A percentile compares a stretch with the other conserved stretches of the same genome.
Evolutionary conservation across 1,140 invertebrate species (phyloP).

Genomic region (Muscidifurax raptorellus): DNA sequence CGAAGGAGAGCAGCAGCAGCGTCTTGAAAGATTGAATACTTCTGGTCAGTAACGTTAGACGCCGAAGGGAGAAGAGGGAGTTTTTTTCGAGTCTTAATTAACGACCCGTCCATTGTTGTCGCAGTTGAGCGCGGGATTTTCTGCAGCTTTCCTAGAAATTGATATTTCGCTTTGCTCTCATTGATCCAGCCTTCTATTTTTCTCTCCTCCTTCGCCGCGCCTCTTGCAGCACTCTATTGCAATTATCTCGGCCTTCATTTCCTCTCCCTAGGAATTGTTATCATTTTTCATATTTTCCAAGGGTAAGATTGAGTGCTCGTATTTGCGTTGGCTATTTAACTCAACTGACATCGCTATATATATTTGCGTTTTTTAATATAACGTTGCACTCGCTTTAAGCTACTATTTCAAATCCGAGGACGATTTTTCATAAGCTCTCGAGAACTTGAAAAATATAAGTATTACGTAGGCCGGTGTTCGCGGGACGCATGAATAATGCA

Average conservation of each 20-base stretch:
- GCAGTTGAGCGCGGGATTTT: neutral
- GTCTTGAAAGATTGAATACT: conserved; percentile 43
- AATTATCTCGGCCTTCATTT: conserved; percentile 28
- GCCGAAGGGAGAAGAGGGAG: no score
- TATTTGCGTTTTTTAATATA: no score
- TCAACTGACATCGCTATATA: no score
- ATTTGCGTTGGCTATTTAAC: neutral
- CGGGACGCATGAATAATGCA: conserved; percentile 23
- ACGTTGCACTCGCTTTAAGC: no score
- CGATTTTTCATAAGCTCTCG: conserved; percentile 31
- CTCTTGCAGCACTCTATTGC: neutral
- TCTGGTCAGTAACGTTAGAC: conserved; percentile 34
- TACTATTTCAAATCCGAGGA: neutral
- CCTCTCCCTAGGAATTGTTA: neutral
- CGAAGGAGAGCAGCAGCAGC: neutral
- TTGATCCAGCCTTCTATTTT: conserved; percentile 19
- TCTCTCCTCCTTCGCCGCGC: neutral
- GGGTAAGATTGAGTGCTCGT: neutral
- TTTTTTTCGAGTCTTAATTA: conserved; percentile 39
- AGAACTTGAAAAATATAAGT: conserved; percentile 37
- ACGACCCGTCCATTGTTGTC: conserved; percentile 28
- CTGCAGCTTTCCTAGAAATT: conserved; percentile 18
- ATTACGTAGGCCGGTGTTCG: conserved; percentile 15
- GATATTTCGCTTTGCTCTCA: conserved; percentile 30
- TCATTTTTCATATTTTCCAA: conserved; percentile 17